Conservation (phyloP, 2,888 invertebrate genomes). For the Philonicus albiceps region DNA sequence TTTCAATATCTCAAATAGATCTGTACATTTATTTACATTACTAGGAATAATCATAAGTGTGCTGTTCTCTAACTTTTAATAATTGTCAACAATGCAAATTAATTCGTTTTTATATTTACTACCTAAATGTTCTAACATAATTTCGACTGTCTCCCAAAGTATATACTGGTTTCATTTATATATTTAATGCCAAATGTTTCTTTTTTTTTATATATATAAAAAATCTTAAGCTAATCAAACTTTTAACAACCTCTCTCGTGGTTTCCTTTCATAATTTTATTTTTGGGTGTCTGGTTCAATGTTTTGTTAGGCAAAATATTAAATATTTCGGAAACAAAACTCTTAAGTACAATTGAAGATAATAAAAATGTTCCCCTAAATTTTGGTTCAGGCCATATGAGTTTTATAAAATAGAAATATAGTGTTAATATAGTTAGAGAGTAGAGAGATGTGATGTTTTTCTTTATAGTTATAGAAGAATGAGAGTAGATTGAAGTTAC, state of each 20-base stretch:
- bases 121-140: slow-evolving; percentile 1
- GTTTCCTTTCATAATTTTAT: slow-evolving; percentile 4
- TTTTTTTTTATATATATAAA: slow-evolving; percentile 1
- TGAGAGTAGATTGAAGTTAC: neutral
- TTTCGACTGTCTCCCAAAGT: neutral
- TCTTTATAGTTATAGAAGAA: neutral
- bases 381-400: slow-evolving; percentile 14
- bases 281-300: slow-evolving; percentile 31
- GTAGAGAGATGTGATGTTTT: neutral
- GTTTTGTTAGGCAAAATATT: slow-evolving; percentile 12
- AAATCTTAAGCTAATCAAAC: slow-evolving; percentile 21
- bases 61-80: slow-evolving; percentile 24
- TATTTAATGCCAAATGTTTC: neutral
- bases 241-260: slow-evolving; percentile 24
- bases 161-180: neutral
- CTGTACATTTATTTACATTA: slow-evolving; percentile 32
- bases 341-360: slow-evolving; percentile 17
- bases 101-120: slow-evolving; percentile 5
- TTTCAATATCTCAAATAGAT: neutral
- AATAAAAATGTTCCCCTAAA: neutral
- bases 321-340: neutral
- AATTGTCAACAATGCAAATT: slow-evolving; percentile 1
- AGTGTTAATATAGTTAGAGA: neutral
- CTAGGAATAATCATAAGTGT: slow-evolving; percentile 33
- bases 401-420: neutral